Evolutionary conservation across 2,113 vertebrate genomes (phyloP), one percentile per base, ranked within the genome.

Genomic region (Blennius ocellaris): DNA sequence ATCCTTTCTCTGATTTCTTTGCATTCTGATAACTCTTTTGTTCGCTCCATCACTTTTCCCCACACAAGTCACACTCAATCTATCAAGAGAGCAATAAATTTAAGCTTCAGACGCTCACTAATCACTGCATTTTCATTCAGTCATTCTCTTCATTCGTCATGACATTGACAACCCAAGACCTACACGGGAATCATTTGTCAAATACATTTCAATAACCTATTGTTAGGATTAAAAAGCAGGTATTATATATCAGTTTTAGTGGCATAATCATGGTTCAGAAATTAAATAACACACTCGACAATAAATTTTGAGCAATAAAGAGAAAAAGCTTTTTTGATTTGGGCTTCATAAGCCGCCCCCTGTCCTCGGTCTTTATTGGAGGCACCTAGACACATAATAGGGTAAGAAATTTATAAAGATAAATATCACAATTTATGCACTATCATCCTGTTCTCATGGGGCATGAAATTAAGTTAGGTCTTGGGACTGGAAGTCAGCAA

Each of bases 381-480:
- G 54, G 12, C 10, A 36, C 17, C 45, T 38, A 53, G 43, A 45
- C 8, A 21, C 8, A 3, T 2, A 9, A 17, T 10, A 53, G n/a
- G 14, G 47, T 36, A 40, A 36, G 12, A 15, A 37, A 6, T n/a
- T 15, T 39, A 63, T 51, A 30, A 38, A 47, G 11, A 60, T 9
- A 51, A 16, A 64, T 36, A 16, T 40, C 8, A 41, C 49, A 43
- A 10, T 37, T 7, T 11, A 47, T 53, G 52, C 60, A 36, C 47
- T n/a, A 38, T 56, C 17, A 49, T 55, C 37, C 43, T 49, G 38
- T 44, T 67, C 21, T 56, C 40, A 17, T 39, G 15, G 14, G 9
- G 45, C 41, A 58, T 69, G 58, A 43, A 56, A 82, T 77, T 36
- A 64, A 44, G 54, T 15, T 36, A 60, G 41, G 17, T 82, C 21